Base-by-base conservation (phyloP, 2,113 vertebrate genomes). In the Psittacara wagleri region DNA sequence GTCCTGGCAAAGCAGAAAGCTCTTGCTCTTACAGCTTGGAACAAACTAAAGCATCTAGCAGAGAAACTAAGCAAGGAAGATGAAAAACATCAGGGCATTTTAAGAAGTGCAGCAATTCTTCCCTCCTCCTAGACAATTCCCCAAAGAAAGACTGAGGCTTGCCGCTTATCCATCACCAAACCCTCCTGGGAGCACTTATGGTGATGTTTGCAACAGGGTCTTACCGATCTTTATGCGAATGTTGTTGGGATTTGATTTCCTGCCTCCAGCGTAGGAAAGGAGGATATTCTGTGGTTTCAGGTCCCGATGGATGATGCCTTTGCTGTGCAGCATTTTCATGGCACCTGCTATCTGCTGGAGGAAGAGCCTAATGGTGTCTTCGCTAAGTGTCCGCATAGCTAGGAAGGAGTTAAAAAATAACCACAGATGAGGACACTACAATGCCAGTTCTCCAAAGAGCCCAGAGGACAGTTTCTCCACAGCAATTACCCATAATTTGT, bases 211-310 rank as follows among this genome's bases (percentile, higher is more conserved):
- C 2, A 83, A 44, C 0, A 0, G 31, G 27, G 33, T 52, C 98
- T 74, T 95, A 99, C 99, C 99, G 4, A 99, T 98, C 97, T 99
- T 99, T 63, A 99, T 98, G 33, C 98, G 98, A 94, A 98, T 99
- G 82, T 98, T 99, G 94, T 97, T 98, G 89, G 99, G 98, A 84
- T 98, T 99, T 78, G 98, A 97, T 22, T 98, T 98, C 90, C 99
- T 98, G 10, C 99, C 98, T 12, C 98, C 98, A 1, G 97, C 86
- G 12, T 98, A 98, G 64, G 99, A 98, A 37, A 99, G 98, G 74
- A 99, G 98, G 78, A 99, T 99, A 86, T 99, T 99, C 98, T 99
- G 99, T 2, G 99, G 99, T 88, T 99, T 99, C 87, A 99, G 97
- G 97, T 99, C 99, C 19, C 99, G 98, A 94, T 99, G 99, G 91